Conservation (phyloP, 2,888 invertebrate genomes). For the Furcula furcula region DNA sequence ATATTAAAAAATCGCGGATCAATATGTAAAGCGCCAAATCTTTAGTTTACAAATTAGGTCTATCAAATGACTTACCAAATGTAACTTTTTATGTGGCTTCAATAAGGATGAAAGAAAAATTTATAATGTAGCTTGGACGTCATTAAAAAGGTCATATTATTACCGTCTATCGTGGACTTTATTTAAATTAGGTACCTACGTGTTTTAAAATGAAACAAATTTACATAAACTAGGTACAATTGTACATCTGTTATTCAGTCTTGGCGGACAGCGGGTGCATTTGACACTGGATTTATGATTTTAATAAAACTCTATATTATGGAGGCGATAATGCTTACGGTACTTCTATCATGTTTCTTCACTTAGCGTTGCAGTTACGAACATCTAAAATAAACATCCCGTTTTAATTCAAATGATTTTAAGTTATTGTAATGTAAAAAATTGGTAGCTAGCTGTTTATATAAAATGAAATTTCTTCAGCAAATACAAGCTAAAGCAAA, state of each 20-base stretch:
- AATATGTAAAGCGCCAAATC: too few species aligned
- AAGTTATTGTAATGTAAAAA: constrained; percentile 40
- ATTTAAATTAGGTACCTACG: constrained; percentile 39
- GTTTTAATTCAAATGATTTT: constrained; percentile 48
- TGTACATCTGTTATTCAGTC: constrained; percentile 66
- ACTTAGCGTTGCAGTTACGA: constrained; percentile 43
- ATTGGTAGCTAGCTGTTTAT: constrained; percentile 35
- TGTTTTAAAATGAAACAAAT: constrained; percentile 48
- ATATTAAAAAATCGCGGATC: too few species aligned
- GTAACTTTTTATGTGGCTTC: background rate
- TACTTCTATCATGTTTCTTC: constrained; percentile 57
- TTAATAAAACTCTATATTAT: constrained; percentile 74
- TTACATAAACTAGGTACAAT: constrained; percentile 67
- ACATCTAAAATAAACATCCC: constrained; percentile 38
- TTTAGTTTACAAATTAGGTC: background rate
- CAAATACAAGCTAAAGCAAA: too few species aligned
- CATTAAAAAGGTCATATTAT: constrained; percentile 21
- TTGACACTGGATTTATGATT: constrained; percentile 79
- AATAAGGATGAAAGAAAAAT: constrained; percentile 10
- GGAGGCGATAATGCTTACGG: constrained; percentile 58
- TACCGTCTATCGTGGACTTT: constrained; percentile 31
- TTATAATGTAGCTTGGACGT: constrained; percentile 10
- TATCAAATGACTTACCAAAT: background rate
- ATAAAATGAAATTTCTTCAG: constrained; percentile 30
- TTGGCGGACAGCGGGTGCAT: constrained; percentile 67